These are phyloP conservation scores for Protobothrops flavoviridis DNA, from an alignment of 2,113 vertebrate genomes.

Conservation along the genomic window DNA sequence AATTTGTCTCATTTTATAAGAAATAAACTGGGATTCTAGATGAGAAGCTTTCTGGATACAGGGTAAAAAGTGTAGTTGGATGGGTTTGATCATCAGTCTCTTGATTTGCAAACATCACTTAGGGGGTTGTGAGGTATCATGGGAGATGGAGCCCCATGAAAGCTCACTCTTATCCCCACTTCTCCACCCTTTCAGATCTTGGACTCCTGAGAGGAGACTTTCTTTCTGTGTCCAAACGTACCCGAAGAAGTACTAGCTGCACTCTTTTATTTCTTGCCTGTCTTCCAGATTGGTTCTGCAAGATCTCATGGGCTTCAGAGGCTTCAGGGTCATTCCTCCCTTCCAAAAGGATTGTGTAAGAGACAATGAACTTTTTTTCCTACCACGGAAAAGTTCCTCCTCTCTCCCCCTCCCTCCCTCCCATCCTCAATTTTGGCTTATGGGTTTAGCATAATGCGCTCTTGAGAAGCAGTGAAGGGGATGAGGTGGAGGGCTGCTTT, in stretches of 20 bases:
- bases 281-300: conserved; percentile 19
- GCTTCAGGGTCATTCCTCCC: not conserved
- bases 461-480: conserved; percentile 3
- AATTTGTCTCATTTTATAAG: not conserved
- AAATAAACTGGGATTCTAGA: not conserved
- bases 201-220: not conserved
- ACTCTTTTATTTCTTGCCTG: conserved; percentile 18
- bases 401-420: not conserved
- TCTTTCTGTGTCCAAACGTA: not conserved
- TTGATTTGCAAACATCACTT: conserved; percentile 16
- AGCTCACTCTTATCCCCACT: conserved; percentile 7
- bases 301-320: conserved; percentile 34
- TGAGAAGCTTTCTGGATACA: not conserved
- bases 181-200: conserved; percentile 22
- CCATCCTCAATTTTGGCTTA: not conserved
- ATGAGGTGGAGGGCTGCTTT: not conserved
- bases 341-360: conserved; percentile 7
- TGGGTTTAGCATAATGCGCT: not conserved
- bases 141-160: conserved; percentile 30
- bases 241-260: not conserved
- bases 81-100: conserved; percentile 39
- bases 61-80: not conserved
- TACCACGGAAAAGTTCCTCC: conserved; percentile 13
- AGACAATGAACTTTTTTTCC: conserved; percentile 35
- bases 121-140: conserved; percentile 27